A percentile compares a stretch with the other conserved stretches of the same genome.
phyloP scores from a whole-genome alignment of 2,113 vertebrate genomes.

The Peromyscus leucopus region DNA sequence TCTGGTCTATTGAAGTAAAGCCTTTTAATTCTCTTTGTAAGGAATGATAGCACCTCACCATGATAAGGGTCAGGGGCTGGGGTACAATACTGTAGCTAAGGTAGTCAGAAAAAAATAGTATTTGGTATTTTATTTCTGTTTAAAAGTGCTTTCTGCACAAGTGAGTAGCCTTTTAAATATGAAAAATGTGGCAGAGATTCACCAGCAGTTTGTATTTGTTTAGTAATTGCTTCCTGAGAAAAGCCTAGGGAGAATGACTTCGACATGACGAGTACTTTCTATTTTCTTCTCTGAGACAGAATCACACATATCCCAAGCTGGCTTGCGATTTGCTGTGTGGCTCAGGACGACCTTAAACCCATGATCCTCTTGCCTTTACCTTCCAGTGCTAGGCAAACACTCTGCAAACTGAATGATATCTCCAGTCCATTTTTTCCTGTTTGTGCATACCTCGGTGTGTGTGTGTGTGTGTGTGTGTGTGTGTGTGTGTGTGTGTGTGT shows the following conservation, averaged over 20 bases:
- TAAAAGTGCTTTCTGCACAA: neutral
- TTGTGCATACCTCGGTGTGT: neutral
- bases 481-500: neutral
- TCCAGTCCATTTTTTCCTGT: neutral
- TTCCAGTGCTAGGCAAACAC: neutral
- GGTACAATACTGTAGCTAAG: neutral
- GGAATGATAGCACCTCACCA: conserved; percentile 19
- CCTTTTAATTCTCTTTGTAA: conserved; percentile 28
- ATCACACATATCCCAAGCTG: neutral
- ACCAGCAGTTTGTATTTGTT: neutral
- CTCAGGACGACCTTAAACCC: neutral
- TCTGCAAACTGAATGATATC: neutral
- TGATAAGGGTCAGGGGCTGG: neutral
- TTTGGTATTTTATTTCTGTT: neutral
- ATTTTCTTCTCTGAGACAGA: neutral
- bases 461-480: neutral
- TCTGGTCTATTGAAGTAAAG: conserved; percentile 22
- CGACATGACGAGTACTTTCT: neutral
- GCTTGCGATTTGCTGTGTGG: neutral
- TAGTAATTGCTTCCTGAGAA: conserved; percentile 34
- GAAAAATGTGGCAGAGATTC: neutral
- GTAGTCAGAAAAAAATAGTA: conserved; percentile 39
- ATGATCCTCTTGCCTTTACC: neutral
- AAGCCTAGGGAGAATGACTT: neutral
- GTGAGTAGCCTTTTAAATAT: neutral